Percentiles rank a stretch among this genome's conserved stretches.
These are phyloP conservation scores for Euphydryas editha DNA, from an alignment of 2,888 invertebrate species.

Conservation along the genomic window DNA sequence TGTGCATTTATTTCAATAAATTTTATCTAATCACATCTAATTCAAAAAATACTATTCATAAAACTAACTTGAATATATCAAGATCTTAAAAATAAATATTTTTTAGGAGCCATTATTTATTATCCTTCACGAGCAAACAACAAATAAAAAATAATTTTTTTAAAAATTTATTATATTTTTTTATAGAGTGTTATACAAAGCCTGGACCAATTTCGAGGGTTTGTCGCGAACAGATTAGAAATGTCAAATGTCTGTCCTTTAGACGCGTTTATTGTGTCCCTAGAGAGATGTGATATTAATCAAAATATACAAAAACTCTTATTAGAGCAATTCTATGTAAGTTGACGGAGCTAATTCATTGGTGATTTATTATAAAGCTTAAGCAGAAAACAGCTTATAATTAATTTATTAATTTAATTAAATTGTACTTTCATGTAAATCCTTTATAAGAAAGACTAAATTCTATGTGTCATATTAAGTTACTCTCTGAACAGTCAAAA, in stretches of 20 bases:
- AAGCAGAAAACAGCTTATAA: too few relatives aligned
- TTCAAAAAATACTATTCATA: too few relatives aligned
- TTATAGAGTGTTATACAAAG: slow-evolving; percentile 12
- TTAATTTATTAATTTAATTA: too few relatives aligned
- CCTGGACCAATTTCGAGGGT: slow-evolving; percentile 32
- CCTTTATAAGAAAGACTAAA: neutral
- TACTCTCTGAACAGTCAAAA: neutral
- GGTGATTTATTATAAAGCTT: too few relatives aligned
- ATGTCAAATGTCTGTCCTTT: slow-evolving; percentile 36
- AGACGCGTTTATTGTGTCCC: slow-evolving; percentile 30
- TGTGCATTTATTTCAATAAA: too few relatives aligned
- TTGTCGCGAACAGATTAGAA: slow-evolving; percentile 34
- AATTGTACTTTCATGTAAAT: too few relatives aligned
- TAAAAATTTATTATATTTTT: slow-evolving; percentile 14
- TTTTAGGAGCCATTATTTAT: neutral
- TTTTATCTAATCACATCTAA: too few relatives aligned
- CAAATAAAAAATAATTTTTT: slow-evolving; percentile 3
- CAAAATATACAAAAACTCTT: slow-evolving; percentile 17
- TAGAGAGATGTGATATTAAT: slow-evolving; percentile 9
- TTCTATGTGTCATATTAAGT: too few relatives aligned
- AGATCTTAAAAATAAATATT: neutral
- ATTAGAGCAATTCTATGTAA: neutral
- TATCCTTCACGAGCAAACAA: neutral
- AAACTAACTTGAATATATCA: too few relatives aligned
- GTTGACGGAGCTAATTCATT: too few relatives aligned